Conservation (phyloP, 92 coral and sea anemone genomes). For the Paramuricea clavata region DNA sequence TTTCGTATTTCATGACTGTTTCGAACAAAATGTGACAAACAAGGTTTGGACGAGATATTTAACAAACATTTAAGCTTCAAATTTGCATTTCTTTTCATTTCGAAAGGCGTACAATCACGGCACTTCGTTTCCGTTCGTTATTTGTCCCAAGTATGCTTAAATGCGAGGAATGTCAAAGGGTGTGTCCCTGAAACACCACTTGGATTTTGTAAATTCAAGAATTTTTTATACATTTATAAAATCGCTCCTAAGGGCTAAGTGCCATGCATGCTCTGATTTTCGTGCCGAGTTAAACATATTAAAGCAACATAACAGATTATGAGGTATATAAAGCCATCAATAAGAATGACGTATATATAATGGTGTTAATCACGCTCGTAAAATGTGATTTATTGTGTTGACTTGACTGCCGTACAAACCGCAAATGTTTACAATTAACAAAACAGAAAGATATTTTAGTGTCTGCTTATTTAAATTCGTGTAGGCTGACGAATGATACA, state of each 20-base stretch:
- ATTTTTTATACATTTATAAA: neutral
- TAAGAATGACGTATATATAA: constrained; percentile 27
- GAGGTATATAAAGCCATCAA: neutral
- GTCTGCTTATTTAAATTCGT: neutral
- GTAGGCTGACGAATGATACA: neutral
- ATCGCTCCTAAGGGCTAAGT: neutral
- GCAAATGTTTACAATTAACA: neutral
- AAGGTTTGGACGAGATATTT: neutral
- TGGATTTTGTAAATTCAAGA: neutral
- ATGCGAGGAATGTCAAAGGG: constrained; percentile 9
- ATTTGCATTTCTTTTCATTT: constrained; percentile 36
- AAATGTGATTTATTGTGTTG: neutral
- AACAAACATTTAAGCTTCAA: neutral
- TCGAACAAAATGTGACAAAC: neutral
- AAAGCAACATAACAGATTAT: neutral
- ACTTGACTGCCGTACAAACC: neutral
- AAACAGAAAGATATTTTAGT: neutral
- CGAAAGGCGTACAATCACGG: constrained; percentile 18
- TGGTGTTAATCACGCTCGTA: constrained; percentile 35
- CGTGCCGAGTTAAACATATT: constrained; percentile 15
- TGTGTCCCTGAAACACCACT: neutral
- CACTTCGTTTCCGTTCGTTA: constrained; percentile 14
- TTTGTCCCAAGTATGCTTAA: neutral
- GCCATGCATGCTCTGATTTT: neutral
- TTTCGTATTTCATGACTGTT: constrained; percentile 6